Base-by-base conservation (phyloP, 37 sponge, comb jelly and placozoan genomes). In the Chondrilla cf. caribensis region DNA sequence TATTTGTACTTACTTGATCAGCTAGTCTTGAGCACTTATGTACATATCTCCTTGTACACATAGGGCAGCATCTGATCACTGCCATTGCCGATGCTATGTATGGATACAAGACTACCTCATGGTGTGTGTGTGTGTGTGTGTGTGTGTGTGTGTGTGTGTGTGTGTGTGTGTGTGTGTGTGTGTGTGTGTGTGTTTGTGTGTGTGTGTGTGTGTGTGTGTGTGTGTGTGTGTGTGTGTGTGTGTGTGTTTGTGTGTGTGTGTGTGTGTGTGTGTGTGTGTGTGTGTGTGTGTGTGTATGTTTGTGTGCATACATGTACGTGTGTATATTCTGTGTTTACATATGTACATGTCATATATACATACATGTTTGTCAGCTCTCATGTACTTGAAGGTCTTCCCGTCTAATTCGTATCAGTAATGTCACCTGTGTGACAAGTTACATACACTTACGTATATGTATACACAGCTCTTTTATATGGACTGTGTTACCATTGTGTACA, bases 51-150 rank as follows among this genome's bases (percentile, higher is more conserved):
- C 40, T 37, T 9, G 7, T 31, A 14, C 11, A 6, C 51, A 43
- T 84, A 94, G 96, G 94, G 4, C 99, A 98, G 73, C 99, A 98
- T 71, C 82, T 98, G 37, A 85, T 98, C 33, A 98, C 97, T 58
- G 99, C 99, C 14, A 79, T 98, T 0, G 88, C 93, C 0, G 97
- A 96, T 58, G 80, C 81, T 21, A 78, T 85, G 72, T 94, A 58
- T 67, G 89, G 90, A 17, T 86, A 72, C 79, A 98, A 98, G 77
- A 98, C 99, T 15, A 81, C 79, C 0, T 96, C 71, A 35, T 70
- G 71, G 71, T 70, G 40, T 81, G 51, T 54, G 15, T 76, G 21
- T 81, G 28, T 17, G 4, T 42, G 51, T 79, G 37, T 79, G 58
- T 58, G 15, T 79, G 80, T 58, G 41, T 51, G 57, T 79, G 41